Conservation (phyloP, 2,888 invertebrate species). For the Matsumyia berberina region DNA sequence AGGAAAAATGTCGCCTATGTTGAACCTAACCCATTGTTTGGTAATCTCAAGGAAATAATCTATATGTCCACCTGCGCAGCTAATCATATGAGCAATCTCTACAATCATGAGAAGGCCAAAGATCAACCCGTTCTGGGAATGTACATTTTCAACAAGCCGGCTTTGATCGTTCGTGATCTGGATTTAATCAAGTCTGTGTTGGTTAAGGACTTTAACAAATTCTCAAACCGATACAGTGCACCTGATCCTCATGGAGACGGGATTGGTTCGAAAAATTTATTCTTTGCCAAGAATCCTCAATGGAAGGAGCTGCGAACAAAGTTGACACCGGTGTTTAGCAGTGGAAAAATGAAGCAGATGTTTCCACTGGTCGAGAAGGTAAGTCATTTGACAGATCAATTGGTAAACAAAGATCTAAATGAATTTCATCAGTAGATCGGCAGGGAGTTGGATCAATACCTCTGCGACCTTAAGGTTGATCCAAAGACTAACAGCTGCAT, state of each 20-base stretch:
- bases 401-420: background rate
- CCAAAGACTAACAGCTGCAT: constrained; percentile 67
- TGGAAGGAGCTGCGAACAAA: constrained; percentile 84
- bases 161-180: constrained; percentile 84
- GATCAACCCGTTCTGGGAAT: constrained; percentile 82
- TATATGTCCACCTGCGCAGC: constrained; percentile 80
- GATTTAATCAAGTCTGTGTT: constrained; percentile 84
- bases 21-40: constrained; percentile 83
- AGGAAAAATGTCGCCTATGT: constrained; percentile 82
- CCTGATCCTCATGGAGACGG: constrained; percentile 82
- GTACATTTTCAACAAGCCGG: constrained; percentile 84
- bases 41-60: constrained; percentile 83
- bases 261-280: constrained; percentile 83
- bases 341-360: constrained; percentile 83
- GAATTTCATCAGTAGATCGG: constrained; percentile 78
- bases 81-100: constrained; percentile 82
- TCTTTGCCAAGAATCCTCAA: constrained; percentile 83
- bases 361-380: constrained; percentile 82
- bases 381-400: background rate
- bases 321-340: constrained; percentile 85
- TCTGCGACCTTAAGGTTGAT: constrained; percentile 56
- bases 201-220: constrained; percentile 84
- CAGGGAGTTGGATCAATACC: constrained; percentile 78
- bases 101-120: constrained; percentile 79
- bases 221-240: constrained; percentile 79